Percentiles rank a stretch among this genome's conserved stretches.
These are phyloP conservation scores for Nothocercus julius DNA, from an alignment of 2,113 vertebrate species.

Conservation along the genomic window DNA sequence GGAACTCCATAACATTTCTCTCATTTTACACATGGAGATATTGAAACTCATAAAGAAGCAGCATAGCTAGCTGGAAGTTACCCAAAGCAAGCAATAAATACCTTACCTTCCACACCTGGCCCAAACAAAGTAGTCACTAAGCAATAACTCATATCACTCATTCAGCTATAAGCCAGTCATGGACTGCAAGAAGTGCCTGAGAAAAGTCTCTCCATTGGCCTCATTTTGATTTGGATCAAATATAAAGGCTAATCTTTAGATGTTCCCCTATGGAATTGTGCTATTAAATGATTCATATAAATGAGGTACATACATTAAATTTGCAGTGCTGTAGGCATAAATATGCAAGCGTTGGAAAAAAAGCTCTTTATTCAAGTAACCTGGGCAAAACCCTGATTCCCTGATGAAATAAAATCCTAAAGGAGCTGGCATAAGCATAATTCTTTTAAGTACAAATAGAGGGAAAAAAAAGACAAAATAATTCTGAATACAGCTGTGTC, in stretches of 20 bases:
- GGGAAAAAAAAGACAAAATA: background rate
- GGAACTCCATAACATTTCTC: background rate
- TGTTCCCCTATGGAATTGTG: background rate
- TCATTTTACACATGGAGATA: background rate
- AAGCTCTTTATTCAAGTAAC: background rate
- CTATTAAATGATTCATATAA: conserved; percentile 34
- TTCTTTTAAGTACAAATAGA: background rate
- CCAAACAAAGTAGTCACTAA: background rate
- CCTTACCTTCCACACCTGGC: background rate
- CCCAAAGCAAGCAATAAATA: background rate
- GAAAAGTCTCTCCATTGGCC: background rate
- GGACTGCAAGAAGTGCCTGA: background rate
- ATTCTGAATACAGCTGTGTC: background rate
- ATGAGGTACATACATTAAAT: conserved; percentile 32
- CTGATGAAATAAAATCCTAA: background rate
- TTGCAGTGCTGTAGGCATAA: conserved; percentile 34
- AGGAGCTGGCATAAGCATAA: background rate
- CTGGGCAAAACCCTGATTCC: conserved; percentile 4
- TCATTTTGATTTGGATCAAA: conserved; percentile 46
- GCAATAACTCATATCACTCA: background rate
- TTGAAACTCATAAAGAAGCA: background rate
- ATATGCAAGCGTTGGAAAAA: conserved; percentile 11
- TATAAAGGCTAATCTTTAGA: background rate
- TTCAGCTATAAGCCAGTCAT: background rate
- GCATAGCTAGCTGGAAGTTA: background rate